Evolutionary conservation across 2,113 vertebrate genomes (phyloP).

Genomic region (Heliornis fulica): DNA sequence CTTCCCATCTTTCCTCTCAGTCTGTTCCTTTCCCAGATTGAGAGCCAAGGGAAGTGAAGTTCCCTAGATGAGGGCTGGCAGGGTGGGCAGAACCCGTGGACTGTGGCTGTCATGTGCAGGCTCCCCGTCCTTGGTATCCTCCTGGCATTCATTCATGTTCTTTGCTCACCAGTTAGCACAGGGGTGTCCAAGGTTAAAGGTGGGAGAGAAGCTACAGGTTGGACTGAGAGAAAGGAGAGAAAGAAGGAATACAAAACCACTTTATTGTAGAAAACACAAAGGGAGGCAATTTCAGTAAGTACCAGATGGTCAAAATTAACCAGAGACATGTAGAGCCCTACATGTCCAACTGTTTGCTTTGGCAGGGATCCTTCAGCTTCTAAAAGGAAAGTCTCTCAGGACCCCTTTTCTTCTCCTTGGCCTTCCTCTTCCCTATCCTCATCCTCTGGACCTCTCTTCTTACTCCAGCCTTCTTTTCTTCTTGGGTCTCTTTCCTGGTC

Average conservation of each 20-base stretch:
- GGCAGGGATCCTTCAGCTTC: constrained; percentile 30
- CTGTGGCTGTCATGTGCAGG: not conserved
- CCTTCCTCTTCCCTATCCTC: not conserved
- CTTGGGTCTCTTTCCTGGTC: not conserved
- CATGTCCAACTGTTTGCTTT: constrained; percentile 59
- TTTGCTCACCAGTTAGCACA: not conserved
- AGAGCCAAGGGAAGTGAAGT: not conserved
- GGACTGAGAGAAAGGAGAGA: not conserved
- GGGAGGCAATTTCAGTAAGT: constrained; percentile 17
- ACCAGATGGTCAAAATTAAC: constrained; percentile 61
- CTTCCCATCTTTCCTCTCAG: constrained; percentile 9
- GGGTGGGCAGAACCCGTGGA: not conserved
- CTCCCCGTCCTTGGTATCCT: not conserved
- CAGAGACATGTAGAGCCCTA: not conserved
- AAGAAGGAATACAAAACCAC: not conserved
- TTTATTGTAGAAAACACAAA: not conserved
- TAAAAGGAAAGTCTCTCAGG: not conserved
- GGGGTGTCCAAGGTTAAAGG: not conserved
- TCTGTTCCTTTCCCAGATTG: not conserved
- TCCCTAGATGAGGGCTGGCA: not conserved
- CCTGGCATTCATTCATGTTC: not conserved
- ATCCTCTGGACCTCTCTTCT: not conserved
- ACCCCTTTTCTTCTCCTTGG: not conserved
- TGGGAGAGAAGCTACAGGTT: not conserved
- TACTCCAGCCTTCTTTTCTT: not conserved